Evolutionary conservation across 2,797 vertebrate species (phyloP), one percentile per base, ranked within the genome.

Genomic region (Notoglanidium macrostoma): DNA sequence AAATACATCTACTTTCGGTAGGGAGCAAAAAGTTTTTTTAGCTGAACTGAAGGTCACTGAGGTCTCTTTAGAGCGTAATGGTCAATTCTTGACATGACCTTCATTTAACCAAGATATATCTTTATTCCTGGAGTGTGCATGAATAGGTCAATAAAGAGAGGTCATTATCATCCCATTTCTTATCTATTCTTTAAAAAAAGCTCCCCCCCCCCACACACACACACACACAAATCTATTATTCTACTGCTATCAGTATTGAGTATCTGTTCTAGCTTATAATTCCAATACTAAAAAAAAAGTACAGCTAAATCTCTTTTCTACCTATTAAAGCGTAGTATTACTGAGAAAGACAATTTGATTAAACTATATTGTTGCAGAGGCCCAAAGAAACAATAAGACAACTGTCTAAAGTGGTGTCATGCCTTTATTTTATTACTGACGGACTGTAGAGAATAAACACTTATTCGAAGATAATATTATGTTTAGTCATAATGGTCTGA

Each of bases 21-120:
- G 9, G 49, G 9, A 17, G n/a, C n/a, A 74, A 59, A 44, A 55
- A 49, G 5, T 83, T 67, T 65, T 35, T 65, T 68, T 26, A 26
- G 6, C 11, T 51, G 15, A 86, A 78, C 14, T 55, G 35, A 86
- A 86, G 77, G 63, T 23, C 63, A 80, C 17, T 68, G 21, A 40
- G 63, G 49, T 40, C 55, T 73, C 40, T 76, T 44, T 67, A 32
- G 32, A 68, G 11, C 46, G n/a, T 63, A 63, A 63, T 46, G 40
- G 40, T 81, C 79, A 63, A 46, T 54, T 68, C 46, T 35, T 68
- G 44, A 77, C 51, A 51, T 83, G 35, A 46, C 61, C 32, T 81
- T 74, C 26, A 86, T 86, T 88, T 81, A 81, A 76, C 46, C 55
- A 46, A 84, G 73, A 84, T 67, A 84, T n/a, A 81, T 82, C 85